Conservation (phyloP, 2,888 invertebrate genomes). For the Malthinus seriepunctatus region DNA sequence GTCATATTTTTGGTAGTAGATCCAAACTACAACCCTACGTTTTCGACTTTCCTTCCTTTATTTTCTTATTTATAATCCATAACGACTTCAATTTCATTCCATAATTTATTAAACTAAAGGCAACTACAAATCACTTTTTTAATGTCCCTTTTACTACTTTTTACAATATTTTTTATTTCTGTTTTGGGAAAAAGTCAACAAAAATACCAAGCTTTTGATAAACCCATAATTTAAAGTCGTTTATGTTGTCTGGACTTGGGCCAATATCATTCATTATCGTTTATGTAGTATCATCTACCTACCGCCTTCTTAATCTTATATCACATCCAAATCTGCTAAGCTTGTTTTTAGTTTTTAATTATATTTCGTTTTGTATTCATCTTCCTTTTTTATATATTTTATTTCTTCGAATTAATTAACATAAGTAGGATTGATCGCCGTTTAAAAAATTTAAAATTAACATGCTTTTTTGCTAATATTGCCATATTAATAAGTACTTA, state of each 20-base stretch:
- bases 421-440: too few species aligned
- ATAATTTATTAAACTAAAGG: background rate
- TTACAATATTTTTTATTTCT: background rate
- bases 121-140: slow-evolving; percentile 2
- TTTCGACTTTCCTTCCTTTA: too few species aligned
- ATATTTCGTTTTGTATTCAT: background rate
- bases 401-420: too few species aligned
- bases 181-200: background rate
- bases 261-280: slow-evolving; percentile 16
- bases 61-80: too few species aligned
- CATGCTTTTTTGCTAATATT: too few species aligned
- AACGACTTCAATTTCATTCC: too few species aligned
- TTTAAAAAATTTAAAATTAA: too few species aligned
- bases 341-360: slow-evolving; percentile 5
- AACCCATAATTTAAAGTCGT: slow-evolving; percentile 11
- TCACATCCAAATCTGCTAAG: slow-evolving; percentile 16
- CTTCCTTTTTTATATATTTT: too few species aligned
- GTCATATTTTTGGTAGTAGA: too few species aligned
- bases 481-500: too few species aligned
- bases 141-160: slow-evolving; percentile 2
- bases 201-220: slow-evolving; percentile 4
- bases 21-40: too few species aligned
- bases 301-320: slow-evolving; percentile 18
- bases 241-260: slow-evolving; percentile 13
- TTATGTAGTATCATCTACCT: slow-evolving; percentile 14